Conservation (phyloP, 2,888 invertebrate species). For the Eupeodes latifasciatus region DNA sequence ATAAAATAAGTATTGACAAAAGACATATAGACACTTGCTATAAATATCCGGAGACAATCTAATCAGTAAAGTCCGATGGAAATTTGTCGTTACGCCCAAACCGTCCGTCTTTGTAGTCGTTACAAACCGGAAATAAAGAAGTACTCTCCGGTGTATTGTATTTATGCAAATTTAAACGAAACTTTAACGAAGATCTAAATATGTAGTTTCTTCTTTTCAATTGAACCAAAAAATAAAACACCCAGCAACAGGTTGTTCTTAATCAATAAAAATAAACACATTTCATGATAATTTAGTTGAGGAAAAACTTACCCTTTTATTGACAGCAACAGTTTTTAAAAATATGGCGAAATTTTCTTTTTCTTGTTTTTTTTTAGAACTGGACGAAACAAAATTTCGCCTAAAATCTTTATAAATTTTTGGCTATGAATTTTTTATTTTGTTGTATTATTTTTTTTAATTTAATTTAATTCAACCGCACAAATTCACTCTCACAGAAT, state of each 20-base stretch:
- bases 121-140: neutral
- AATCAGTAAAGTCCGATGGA: slow-evolving; percentile 61
- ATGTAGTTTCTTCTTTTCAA: neutral
- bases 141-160: neutral
- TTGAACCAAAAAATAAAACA: neutral
- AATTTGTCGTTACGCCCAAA: slow-evolving; percentile 39
- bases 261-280: neutral
- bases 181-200: slow-evolving; percentile 18
- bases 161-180: slow-evolving; percentile 52
- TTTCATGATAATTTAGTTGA: neutral
- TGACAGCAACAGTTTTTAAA: slow-evolving; percentile 50
- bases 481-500: slow-evolving; percentile 26
- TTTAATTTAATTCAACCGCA: slow-evolving; percentile 47
- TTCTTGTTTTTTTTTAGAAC: neutral
- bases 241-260: slow-evolving; percentile 20
- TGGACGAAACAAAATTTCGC: slow-evolving; percentile 30
- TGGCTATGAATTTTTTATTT: slow-evolving; percentile 5
- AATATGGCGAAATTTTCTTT: neutral
- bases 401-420: neutral
- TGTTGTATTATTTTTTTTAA: slow-evolving; percentile 7
- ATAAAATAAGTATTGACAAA: slow-evolving; percentile 51
- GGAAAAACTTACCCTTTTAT: slow-evolving; percentile 59
- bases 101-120: no score
- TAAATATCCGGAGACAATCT: slow-evolving; percentile 47
- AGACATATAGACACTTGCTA: slow-evolving; percentile 14